Evolutionary conservation across 2,113 vertebrate genomes (phyloP), one percentile per base, ranked within the genome.

Genomic region (Phocoena phocoena): DNA sequence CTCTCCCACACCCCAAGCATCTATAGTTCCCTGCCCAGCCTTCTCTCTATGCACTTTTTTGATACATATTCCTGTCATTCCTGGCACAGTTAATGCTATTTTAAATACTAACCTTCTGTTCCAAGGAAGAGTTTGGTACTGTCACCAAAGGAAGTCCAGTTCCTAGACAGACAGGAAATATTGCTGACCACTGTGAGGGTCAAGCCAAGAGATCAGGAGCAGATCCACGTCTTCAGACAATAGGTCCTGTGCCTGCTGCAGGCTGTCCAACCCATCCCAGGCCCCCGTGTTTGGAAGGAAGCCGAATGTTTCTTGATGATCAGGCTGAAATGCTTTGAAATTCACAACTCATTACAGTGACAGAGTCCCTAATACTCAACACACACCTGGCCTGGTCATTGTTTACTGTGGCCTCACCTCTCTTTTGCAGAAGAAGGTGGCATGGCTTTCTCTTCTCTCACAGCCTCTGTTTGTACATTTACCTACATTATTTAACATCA

Each of bases 261-360:
- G 0, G 1, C 3, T 13, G 8, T 58, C 79, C 36, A 20, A 65
- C n/a, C 23, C 2, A 4, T 63, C 26, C 53, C 21, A 47, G 1
- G 9, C 41, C 50, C 47, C 47, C 10, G 0, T 36, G 21, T 88
- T 68, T 63, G n/a, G 73, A 89, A 93, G 77, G 38, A 79, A 71
- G 31, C 13, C 0, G 8, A 92, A 71, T 41, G n/a, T 76, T 71
- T 92, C 88, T 92, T 85, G 47, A 88, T 36, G 47, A 60, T 80
- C 55, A 90, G 60, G 4, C 38, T 65, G 67, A 81, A 86, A 60
- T 36, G 14, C 55, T 91, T 44, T 23, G 10, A 67, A 68, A 71
- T 81, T 80, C 36, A 86, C 68, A 77, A 10, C 41, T 93, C 28
- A 28, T 53, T 68, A n/a, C 41, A 94, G 44, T 21, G 41, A 88